Conservation (phyloP, 2,113 vertebrate genomes). For the Mustela lutreola region DNA sequence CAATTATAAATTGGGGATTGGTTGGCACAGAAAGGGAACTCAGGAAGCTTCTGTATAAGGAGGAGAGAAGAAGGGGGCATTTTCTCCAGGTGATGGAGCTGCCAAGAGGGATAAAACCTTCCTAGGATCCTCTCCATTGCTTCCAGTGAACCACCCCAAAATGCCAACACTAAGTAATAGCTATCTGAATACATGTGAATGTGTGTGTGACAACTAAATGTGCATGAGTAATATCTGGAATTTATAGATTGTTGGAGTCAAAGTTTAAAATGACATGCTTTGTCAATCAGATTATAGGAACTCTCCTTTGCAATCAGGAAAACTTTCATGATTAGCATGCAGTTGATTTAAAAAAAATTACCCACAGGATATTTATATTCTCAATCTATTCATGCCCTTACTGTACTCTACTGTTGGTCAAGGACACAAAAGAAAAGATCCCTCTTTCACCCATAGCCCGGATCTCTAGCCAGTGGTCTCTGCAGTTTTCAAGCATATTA, state of each 20-base stretch:
- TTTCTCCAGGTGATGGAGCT: background rate
- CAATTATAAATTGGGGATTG: background rate
- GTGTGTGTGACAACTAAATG: background rate
- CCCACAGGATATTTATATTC: conserved; percentile 10
- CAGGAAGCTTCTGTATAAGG: background rate
- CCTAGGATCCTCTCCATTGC: background rate
- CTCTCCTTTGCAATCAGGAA: background rate
- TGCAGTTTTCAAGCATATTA: background rate
- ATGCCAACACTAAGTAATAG: background rate
- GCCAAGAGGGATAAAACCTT: background rate
- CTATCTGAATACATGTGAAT: background rate
- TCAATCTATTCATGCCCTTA: background rate
- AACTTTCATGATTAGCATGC: background rate
- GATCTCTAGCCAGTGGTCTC: background rate
- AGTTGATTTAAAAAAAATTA: conserved; percentile 39
- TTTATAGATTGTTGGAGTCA: background rate
- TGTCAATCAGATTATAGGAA: background rate
- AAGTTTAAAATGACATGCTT: conserved; percentile 7
- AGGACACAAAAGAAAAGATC: background rate
- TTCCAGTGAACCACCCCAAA: background rate
- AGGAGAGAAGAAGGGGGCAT: background rate
- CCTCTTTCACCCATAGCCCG: background rate
- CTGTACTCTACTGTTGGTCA: background rate
- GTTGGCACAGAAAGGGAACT: background rate
- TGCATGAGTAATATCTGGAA: background rate